Conservation (phyloP, 2,888 invertebrate species). For the Rhagonycha lutea region DNA sequence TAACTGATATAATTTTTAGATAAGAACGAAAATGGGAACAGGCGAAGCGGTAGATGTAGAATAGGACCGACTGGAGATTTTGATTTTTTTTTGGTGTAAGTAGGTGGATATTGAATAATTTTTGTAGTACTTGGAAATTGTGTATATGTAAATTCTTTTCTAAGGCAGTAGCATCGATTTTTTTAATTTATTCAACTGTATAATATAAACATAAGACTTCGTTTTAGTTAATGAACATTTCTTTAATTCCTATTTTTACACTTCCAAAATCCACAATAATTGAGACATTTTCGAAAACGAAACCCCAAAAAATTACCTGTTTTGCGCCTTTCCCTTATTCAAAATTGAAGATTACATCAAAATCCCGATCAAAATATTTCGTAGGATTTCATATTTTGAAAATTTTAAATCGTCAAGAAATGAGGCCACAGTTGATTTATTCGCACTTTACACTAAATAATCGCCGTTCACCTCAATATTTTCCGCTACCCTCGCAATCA, state of each 20-base stretch:
- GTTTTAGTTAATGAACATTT: conserved; percentile 17
- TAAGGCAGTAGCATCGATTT: conserved; percentile 25
- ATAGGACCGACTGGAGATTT: background rate
- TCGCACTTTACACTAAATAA: background rate
- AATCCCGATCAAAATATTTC: background rate
- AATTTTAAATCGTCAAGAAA: background rate
- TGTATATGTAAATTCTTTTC: conserved; percentile 24
- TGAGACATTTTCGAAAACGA: conserved; percentile 3
- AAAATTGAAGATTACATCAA: background rate
- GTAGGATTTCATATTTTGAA: background rate
- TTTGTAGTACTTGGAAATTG: background rate
- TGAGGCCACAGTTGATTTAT: background rate
- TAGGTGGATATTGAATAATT: conserved; percentile 8
- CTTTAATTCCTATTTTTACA: background rate
- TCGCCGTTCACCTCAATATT: background rate
- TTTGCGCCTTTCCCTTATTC: background rate
- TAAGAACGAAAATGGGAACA: background rate
- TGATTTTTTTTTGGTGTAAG: conserved; percentile 3
- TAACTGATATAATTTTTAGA: background rate
- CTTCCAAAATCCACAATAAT: background rate
- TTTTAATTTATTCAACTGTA: conserved; percentile 28
- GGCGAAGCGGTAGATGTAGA: background rate
- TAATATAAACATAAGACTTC: conserved; percentile 17
- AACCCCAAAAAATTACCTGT: background rate
- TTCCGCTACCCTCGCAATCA: background rate